Percentiles rank a stretch among this genome's conserved stretches.
phyloP scores from a whole-genome alignment of 1,140 invertebrate species.

The Drosophila athabasca region DNA sequence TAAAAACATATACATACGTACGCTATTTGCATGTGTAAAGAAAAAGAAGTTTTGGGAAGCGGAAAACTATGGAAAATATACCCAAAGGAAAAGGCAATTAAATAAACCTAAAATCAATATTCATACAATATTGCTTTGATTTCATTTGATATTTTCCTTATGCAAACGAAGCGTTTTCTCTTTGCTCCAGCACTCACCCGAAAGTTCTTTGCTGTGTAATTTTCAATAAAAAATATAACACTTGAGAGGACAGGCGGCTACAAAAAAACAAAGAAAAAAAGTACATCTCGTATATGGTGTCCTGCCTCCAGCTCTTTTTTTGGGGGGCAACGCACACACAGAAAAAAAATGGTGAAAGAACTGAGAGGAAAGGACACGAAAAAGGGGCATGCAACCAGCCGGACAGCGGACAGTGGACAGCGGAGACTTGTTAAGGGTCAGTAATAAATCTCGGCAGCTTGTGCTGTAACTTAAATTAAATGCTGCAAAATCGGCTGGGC shows the following conservation, averaged over 20 bases:
- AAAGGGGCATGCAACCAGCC: conserved; percentile 9
- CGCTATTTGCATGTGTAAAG: neutral
- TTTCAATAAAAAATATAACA: conserved; percentile 41
- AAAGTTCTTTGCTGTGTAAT: conserved; percentile 40
- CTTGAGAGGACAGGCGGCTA: conserved; percentile 12
- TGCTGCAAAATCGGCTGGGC: conserved; percentile 76
- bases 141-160: conserved; percentile 8
- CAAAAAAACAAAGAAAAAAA: conserved; percentile 28
- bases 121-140: neutral
- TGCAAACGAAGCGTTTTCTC: neutral
- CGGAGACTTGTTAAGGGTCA: conserved; percentile 75
- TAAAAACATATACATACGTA: too few species aligned
- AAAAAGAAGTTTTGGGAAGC: too few species aligned
- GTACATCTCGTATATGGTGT: conserved; percentile 44
- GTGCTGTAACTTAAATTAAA: conserved; percentile 82
- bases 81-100: conserved; percentile 28
- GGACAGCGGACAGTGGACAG: conserved; percentile 12
- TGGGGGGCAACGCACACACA: neutral
- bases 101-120: too few species aligned
- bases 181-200: conserved; percentile 4
- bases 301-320: conserved; percentile 14
- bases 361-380: neutral
- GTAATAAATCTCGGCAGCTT: conserved; percentile 79
- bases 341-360: conserved; percentile 18
- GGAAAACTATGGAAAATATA: too few species aligned